Percentiles rank a stretch among this genome's conserved stretches.
Conservation (phyloP, 2,797 vertebrate species). For the Xenops minutus region DNA sequence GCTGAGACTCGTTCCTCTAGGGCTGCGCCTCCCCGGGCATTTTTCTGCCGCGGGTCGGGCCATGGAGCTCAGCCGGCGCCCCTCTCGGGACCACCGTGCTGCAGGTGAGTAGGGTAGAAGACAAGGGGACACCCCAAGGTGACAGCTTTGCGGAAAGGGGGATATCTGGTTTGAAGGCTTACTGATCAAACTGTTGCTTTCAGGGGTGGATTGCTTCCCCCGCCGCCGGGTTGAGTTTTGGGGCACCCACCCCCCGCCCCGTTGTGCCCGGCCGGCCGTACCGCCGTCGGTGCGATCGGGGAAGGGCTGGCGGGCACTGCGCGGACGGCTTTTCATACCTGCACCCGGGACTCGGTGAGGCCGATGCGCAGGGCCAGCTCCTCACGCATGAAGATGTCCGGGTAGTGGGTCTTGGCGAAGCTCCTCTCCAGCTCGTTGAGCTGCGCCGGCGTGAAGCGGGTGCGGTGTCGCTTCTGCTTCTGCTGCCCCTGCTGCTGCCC, state of each 20-base stretch:
- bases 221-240: background rate
- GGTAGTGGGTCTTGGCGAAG: slow-evolving; percentile 99
- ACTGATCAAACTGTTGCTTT: background rate
- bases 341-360: slow-evolving; percentile 95
- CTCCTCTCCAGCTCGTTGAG: slow-evolving; percentile 97
- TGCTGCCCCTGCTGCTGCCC: slow-evolving; percentile 87
- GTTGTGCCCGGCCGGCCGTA: background rate
- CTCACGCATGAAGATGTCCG: slow-evolving; percentile 98
- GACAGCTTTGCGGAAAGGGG: background rate
- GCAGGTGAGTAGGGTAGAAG: background rate
- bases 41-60: background rate
- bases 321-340: slow-evolving; percentile 78
- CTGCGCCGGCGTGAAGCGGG: slow-evolving; percentile 96
- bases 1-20: background rate
- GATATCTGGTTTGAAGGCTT: background rate
- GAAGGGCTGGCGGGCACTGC: background rate
- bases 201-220: background rate
- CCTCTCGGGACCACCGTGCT: background rate
- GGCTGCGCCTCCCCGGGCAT: background rate
- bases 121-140: background rate
- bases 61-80: background rate
- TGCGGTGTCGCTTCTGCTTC: slow-evolving; percentile 98
- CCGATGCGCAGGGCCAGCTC: slow-evolving; percentile 95
- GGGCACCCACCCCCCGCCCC: background rate
- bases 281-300: background rate